Percentiles rank a stretch among this genome's conserved stretches.
Conservation (phyloP, 1,140 invertebrate species). For the Cardiocondyla obscurior region DNA sequence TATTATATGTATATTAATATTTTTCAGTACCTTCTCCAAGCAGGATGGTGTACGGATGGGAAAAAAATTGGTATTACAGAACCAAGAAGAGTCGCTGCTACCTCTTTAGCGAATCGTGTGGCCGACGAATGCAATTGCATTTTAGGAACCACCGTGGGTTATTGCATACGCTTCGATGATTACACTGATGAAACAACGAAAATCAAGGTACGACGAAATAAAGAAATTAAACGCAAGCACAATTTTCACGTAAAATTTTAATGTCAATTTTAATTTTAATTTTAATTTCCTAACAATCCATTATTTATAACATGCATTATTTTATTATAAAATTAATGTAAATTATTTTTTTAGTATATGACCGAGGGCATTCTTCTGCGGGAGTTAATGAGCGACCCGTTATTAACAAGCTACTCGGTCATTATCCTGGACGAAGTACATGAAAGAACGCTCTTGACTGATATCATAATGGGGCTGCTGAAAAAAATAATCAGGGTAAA, state of each 20-base stretch:
- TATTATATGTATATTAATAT: slow-evolving; percentile 16
- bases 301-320: background rate
- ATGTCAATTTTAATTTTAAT: too few relatives aligned
- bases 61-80: slow-evolving; percentile 94
- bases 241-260: background rate
- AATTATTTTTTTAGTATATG: slow-evolving; percentile 90
- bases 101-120: slow-evolving; percentile 94
- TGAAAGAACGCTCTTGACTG: slow-evolving; percentile 96
- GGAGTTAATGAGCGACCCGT: slow-evolving; percentile 97
- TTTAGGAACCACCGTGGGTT: slow-evolving; percentile 94
- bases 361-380: slow-evolving; percentile 97
- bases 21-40: slow-evolving; percentile 93
- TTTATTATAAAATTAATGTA: background rate
- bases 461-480: slow-evolving; percentile 96
- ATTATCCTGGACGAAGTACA: slow-evolving; percentile 99
- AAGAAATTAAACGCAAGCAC: background rate
- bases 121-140: slow-evolving; percentile 93
- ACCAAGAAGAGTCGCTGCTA: slow-evolving; percentile 95
- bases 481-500: slow-evolving; percentile 94
- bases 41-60: slow-evolving; percentile 92
- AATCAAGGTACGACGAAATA: slow-evolving; percentile 89
- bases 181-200: slow-evolving; percentile 89
- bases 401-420: slow-evolving; percentile 94
- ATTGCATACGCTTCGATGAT: slow-evolving; percentile 96
- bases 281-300: too few relatives aligned